phyloP scores from a whole-genome alignment of 2,797 vertebrate species.

The Ceryle rudis region DNA sequence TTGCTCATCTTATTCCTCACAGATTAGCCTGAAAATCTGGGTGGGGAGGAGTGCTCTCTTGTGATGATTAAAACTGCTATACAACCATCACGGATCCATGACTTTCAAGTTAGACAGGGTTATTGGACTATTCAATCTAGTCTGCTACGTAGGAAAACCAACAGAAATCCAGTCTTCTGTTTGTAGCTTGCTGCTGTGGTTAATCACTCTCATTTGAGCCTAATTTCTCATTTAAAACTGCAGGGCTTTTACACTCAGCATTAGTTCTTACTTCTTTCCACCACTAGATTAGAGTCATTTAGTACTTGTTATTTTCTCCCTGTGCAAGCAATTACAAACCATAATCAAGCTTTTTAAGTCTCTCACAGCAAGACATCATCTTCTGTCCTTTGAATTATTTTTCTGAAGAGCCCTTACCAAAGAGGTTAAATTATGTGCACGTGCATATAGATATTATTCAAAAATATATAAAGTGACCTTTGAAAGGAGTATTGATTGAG shows the following conservation, averaged over 20 bases:
- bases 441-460: not conserved
- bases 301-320: conserved; percentile 50
- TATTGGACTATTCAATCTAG: not conserved
- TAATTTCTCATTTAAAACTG: conserved; percentile 50
- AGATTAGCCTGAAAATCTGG: not conserved
- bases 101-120: not conserved
- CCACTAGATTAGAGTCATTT: conserved; percentile 35
- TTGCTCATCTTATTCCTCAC: not conserved
- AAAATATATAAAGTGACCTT: conserved; percentile 21
- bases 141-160: not conserved
- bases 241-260: conserved; percentile 1
- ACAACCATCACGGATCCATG: not conserved
- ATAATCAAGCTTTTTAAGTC: conserved; percentile 48
- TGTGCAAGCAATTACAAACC: conserved; percentile 30
- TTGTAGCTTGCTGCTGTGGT: not conserved
- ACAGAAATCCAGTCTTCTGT: not conserved
- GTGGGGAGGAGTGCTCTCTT: not conserved
- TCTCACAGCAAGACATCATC: conserved; percentile 36
- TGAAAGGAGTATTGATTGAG: not conserved
- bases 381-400: conserved; percentile 28
- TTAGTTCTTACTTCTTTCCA: conserved; percentile 12
- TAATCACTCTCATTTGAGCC: conserved; percentile 14
- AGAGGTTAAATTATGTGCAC: not conserved
- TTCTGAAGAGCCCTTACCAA: conserved; percentile 37
- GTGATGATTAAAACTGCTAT: not conserved